A percentile compares a stretch with the other conserved stretches of the same genome.
phyloP scores from a whole-genome alignment of 30 jellyfish, hydroid and myxozoan genomes.

The Morbakka virulenta region DNA sequence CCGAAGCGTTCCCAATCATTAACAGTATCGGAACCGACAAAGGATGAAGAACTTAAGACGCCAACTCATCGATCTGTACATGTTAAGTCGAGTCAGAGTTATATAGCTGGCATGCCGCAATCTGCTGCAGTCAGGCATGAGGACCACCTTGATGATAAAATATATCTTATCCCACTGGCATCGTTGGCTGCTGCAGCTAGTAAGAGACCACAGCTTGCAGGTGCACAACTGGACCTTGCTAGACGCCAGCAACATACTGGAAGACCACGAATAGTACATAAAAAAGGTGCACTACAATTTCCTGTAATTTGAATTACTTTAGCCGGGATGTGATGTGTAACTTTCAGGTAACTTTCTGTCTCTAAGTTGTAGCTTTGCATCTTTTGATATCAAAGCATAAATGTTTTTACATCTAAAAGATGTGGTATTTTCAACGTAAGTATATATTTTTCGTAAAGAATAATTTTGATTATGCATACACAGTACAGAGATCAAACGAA shows the following conservation, averaged over 20 bases:
- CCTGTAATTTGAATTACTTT: constrained; percentile 38
- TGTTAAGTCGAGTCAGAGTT: neutral
- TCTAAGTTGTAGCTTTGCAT: no score
- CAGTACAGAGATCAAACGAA: no score
- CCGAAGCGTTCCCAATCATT: neutral
- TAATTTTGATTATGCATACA: no score
- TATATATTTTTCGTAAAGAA: no score
- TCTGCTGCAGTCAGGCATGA: neutral
- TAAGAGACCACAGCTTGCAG: constrained; percentile 17
- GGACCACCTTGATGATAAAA: neutral
- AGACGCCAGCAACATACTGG: constrained; percentile 19
- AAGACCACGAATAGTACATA: constrained; percentile 19
- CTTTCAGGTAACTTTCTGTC: no score
- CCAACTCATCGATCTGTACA: neutral
- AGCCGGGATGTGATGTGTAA: no score
- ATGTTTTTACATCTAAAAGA: no score
- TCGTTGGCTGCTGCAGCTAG: constrained; percentile 49
- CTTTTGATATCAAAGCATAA: no score
- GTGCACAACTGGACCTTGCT: neutral
- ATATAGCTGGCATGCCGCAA: neutral
- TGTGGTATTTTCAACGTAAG: no score
- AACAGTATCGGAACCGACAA: neutral
- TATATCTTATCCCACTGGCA: constrained; percentile 37
- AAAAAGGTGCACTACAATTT: constrained; percentile 60
- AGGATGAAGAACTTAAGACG: neutral